phyloP scores from a whole-genome alignment of 2,113 vertebrate genomes.

The Myiopsitta monachus region DNA sequence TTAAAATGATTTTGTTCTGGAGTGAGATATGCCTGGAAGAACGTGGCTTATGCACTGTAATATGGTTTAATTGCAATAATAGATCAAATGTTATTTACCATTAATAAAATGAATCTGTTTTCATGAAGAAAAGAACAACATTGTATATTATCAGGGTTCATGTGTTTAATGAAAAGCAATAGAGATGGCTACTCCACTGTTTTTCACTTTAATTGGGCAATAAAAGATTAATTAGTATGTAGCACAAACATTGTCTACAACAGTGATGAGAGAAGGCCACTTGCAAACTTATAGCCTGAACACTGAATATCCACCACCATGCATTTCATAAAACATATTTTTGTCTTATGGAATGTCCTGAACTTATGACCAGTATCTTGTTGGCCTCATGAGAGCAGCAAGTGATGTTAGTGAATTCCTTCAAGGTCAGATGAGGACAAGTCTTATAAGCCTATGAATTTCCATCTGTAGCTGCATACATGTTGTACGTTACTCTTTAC shows the following conservation, averaged over 20 bases:
- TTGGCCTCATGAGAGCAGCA: not conserved
- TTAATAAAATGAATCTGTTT: conserved; percentile 44
- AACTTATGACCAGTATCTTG: not conserved
- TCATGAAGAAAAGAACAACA: not conserved
- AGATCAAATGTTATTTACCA: conserved; percentile 34
- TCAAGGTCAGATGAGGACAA: not conserved
- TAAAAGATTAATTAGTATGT: not conserved
- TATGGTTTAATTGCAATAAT: conserved; percentile 9
- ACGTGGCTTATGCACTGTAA: not conserved
- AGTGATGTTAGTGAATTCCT: not conserved
- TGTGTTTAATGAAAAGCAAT: not conserved
- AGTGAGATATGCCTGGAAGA: conserved; percentile 17
- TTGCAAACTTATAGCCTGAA: not conserved
- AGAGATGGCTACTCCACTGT: not conserved
- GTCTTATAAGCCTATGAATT: not conserved
- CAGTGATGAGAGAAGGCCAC: not conserved
- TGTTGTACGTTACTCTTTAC: not conserved
- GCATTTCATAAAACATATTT: not conserved
- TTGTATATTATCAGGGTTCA: not conserved
- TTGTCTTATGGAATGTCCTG: not conserved
- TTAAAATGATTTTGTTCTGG: conserved; percentile 21
- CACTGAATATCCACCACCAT: not conserved
- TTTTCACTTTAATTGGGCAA: not conserved
- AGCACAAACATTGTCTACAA: not conserved
- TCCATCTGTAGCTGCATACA: not conserved